Percentiles rank a stretch among this genome's conserved stretches.
phyloP scores from a whole-genome alignment of 2,888 invertebrate genomes.

The Coelinius sp. region DNA sequence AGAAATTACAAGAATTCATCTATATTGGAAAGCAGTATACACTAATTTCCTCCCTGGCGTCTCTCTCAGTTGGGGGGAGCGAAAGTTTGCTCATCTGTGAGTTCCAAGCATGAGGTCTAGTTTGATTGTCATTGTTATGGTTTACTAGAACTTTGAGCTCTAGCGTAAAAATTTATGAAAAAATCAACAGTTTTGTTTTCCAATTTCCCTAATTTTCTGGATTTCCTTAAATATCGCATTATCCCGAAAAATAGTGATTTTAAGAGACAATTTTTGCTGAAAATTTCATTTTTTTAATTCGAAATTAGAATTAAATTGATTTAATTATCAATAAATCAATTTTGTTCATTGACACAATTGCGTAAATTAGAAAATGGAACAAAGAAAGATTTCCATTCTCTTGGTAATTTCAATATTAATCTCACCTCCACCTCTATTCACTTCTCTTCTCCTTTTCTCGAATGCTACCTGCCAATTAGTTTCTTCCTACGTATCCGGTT shows the following conservation, averaged over 20 bases:
- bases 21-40: conserved; percentile 4
- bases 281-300: no score
- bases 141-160: no score
- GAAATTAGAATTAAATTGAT: no score
- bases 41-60: not conserved
- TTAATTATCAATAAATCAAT: no score
- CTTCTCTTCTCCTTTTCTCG: conserved; percentile 1
- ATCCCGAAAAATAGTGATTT: not conserved
- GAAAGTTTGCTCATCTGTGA: conserved; percentile 2
- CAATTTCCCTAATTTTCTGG: no score
- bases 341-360: no score
- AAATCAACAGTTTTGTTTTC: no score
- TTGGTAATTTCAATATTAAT: not conserved
- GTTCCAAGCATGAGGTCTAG: not conserved
- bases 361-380: not conserved
- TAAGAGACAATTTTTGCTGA: not conserved
- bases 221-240: no score
- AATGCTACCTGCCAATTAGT: conserved; percentile 46
- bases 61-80: not conserved
- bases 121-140: conserved; percentile 2
- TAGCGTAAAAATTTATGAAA: no score
- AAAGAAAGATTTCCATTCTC: not conserved
- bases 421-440: conserved; percentile 7
- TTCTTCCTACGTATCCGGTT: conserved; percentile 37
- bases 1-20: conserved; percentile 7